Evolutionary conservation across 2,797 vertebrate genomes (phyloP).

Genomic region (Molothrus ater): DNA sequence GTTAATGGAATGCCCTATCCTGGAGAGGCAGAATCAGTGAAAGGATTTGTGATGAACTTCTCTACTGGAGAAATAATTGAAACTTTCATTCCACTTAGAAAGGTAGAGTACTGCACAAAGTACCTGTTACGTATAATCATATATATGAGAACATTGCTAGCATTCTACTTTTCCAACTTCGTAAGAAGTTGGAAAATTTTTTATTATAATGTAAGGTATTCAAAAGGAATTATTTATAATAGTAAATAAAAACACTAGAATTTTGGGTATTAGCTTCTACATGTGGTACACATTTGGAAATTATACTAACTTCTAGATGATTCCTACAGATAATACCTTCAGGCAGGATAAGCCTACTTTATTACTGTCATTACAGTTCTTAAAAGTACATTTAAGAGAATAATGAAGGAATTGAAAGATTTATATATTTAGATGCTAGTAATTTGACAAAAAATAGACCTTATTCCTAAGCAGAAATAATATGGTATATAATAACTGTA

Average conservation of each 20-base stretch:
- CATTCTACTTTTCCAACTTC: background rate
- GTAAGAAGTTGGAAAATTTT: background rate
- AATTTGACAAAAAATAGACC: background rate
- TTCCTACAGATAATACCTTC: background rate
- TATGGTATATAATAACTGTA: background rate
- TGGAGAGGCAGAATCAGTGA: constrained; percentile 75
- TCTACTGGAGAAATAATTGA: constrained; percentile 89
- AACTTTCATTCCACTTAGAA: constrained; percentile 85
- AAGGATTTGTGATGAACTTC: constrained; percentile 93
- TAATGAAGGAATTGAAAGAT: background rate
- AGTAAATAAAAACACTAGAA: background rate
- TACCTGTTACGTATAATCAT: background rate
- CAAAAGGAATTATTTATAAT: background rate
- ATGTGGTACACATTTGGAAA: background rate
- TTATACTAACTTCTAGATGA: background rate
- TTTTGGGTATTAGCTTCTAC: background rate
- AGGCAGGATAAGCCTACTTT: background rate
- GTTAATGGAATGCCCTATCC: constrained; percentile 87
- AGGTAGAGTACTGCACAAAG: constrained; percentile 77
- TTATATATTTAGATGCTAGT: background rate
- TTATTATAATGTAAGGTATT: background rate
- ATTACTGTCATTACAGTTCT: background rate
- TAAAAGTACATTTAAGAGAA: background rate
- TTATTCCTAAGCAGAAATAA: background rate
- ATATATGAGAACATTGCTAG: background rate